Conservation (phyloP, 2,888 invertebrate species). For the Physocephala rufipes region DNA sequence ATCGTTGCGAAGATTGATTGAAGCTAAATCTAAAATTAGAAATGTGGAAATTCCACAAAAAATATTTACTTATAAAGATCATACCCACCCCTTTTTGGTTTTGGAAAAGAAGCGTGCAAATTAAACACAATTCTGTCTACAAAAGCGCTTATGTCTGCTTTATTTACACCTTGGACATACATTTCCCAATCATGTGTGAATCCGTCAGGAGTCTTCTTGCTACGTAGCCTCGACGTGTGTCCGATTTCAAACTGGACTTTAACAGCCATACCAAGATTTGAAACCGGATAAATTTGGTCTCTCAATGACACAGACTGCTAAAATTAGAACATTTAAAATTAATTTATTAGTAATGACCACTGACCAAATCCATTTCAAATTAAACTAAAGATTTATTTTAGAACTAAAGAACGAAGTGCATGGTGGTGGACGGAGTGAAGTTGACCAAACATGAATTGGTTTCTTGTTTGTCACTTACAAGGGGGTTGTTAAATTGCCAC, state of each 20-base stretch:
- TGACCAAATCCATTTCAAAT: conserved; percentile 11
- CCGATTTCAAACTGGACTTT: conserved; percentile 91
- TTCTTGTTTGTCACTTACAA: too few relatives aligned
- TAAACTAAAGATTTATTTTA: conserved; percentile 26
- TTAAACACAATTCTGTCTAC: conserved; percentile 92
- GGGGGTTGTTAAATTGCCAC: conserved; percentile 35
- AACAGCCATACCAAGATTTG: conserved; percentile 69
- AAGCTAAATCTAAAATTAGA: neutral
- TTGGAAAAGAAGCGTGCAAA: conserved; percentile 91
- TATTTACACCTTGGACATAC: conserved; percentile 88
- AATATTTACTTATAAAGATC: neutral
- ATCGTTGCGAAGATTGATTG: too few relatives aligned
- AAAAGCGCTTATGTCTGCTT: conserved; percentile 87
- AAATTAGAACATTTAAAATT: conserved; percentile 19
- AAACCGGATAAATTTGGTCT: neutral
- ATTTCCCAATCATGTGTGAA: conserved; percentile 99
- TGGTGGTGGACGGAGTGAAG: neutral
- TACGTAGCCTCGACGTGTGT: conserved; percentile 84
- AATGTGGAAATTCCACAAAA: neutral
- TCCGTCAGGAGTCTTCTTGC: conserved; percentile 85
- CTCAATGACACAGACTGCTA: conserved; percentile 4
- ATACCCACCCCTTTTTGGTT: conserved; percentile 84
- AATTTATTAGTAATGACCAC: neutral
- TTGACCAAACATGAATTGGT: neutral
- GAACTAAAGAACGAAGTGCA: neutral